Base-by-base conservation (phyloP, 2,888 invertebrate genomes). In the Tubulanus polymorphus region DNA sequence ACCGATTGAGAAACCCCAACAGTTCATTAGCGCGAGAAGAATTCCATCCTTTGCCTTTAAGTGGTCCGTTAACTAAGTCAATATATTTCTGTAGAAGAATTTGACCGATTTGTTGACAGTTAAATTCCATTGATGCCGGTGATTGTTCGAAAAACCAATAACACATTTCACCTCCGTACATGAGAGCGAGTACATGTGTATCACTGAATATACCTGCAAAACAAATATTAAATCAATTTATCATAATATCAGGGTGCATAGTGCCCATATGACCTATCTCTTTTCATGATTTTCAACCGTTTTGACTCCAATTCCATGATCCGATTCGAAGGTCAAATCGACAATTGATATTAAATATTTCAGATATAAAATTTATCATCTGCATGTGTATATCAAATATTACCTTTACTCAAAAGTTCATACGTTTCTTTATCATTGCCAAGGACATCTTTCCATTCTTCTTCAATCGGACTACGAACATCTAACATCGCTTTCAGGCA, bases 161-260 rank as follows among this genome's bases (percentile, higher is more conserved):
- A 56, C 74, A 74, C 68, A 75, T 63, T 56, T 76, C 75, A 8
- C 72, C 74, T 27, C 62, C 67, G 58, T 75, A 76, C 71, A 75
- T 73, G 62, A 76, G 59, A 5, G 72, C 71, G 27, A 76, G 62
- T 37, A 76, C 62, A 51, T 75, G 71, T 5, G 71, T 73, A 59
- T 74, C 73, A 53, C 70, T 71, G 60, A 66, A 71, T 32, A 76
- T 65, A 51, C 75, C 73, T 75, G 60, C 2, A 62, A 63, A 26
- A 47, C 15, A 27, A 25, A 27, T 20, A 23, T 20, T n/a, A 45
- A 45, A n/a, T 15, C 10, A n/a, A 35, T 12, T 35, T 12, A 35
- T 12, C n/a, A n/a, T n/a, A n/a, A n/a, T n/a, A n/a, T n/a, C n/a
- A n/a, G n/a, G n/a, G n/a, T n/a, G n/a, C n/a, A n/a, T n/a, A n/a